Evolutionary conservation across 2,797 vertebrate species (phyloP), one percentile per base, ranked within the genome.

Genomic region (Alectoris magna): DNA sequence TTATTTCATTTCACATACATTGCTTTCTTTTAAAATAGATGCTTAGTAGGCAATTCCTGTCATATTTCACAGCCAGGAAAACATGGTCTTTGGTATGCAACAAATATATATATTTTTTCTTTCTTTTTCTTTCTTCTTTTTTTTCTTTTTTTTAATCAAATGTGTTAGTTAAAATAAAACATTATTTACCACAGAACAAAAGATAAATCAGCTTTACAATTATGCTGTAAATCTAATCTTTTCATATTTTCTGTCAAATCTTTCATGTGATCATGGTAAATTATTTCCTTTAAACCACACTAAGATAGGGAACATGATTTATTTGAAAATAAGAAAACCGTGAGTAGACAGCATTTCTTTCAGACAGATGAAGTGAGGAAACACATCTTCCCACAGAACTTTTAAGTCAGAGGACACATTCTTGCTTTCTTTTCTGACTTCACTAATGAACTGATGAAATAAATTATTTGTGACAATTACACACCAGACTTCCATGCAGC

Each of bases 381-480:
- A 7, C 5, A 4, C 2, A 0, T 6, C 6, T 68, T 81, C 6
- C 41, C 1, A 6, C 23, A 41, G 22, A 72, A 26, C 24, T 62
- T 84, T 74, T 56, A 71, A 34, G 15, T 10, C 19, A 69, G 46
- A 38, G 7, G 2, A 48, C 17, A 27, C 6, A 16, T 53, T 53
- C 19, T 55, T 81, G 2, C 63, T 92, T 68, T 74, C n/a, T 77
- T 86, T 71, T 59, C 19, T 11, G 43, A 58, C 14, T 10, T 41
- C 4, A 19, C 84, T 16, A 88, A 84, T 43, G 8, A 39, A 39
- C 39, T 44, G 74, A 39, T 74, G 11, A 90, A 83, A 76, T 44
- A 73, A 82, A 29, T 59, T 60, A 46, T 84, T 88, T 81, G 11
- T 56, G 46, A 14, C 2, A 26, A 55, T 51, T 41, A 23, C n/a